Base-by-base conservation (phyloP, 2,113 vertebrate species). In the Elachura formosa region DNA sequence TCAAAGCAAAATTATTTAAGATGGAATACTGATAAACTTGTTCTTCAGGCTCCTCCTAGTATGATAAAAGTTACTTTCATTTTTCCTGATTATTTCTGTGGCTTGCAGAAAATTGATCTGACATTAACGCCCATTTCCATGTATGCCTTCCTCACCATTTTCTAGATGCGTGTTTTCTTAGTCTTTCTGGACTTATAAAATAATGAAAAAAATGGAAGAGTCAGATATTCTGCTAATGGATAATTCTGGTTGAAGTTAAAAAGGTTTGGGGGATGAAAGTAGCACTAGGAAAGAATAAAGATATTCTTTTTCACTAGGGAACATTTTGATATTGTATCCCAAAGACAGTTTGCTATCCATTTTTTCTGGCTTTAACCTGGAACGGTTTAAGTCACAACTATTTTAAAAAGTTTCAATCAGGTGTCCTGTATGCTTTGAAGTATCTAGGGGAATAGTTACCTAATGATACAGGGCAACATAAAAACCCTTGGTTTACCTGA, bases 401-500 rank as follows among this genome's bases (percentile, higher is more conserved):
- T 93, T 96, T 66, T 4, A 80, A 61, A 92, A 92, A 46, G 34
- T 75, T 66, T 89, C 36, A 81, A 9, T 21, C 3, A 2, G 19
- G 28, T 87, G 92, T 94, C 94, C 80, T 93, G 86, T 55, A 84
- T 76, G 56, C 45, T 26, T 68, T 88, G 84, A 96, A 94, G 41
- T 88, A 49, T 45, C 90, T 45, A 41, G 90, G 71, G 76, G 97
- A 72, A 45, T 74, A 93, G 46, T 96, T 90, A 94, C 91, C 91
- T 97, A 87, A 95, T 75, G 56, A 86, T 94, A 93, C 68, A 28
- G 92, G 94, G 79, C 91, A 93, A 56, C 77, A 82, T 92, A 87
- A 95, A 85, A 93, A 91, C 85, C 87, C 94, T 91, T 95, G 59
- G 10, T 95, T 96, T 97, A 91, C 89, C 90, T 96, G 51, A 48